phyloP scores from a whole-genome alignment of 2,113 vertebrate species.

The Hippopotamus amphibius region DNA sequence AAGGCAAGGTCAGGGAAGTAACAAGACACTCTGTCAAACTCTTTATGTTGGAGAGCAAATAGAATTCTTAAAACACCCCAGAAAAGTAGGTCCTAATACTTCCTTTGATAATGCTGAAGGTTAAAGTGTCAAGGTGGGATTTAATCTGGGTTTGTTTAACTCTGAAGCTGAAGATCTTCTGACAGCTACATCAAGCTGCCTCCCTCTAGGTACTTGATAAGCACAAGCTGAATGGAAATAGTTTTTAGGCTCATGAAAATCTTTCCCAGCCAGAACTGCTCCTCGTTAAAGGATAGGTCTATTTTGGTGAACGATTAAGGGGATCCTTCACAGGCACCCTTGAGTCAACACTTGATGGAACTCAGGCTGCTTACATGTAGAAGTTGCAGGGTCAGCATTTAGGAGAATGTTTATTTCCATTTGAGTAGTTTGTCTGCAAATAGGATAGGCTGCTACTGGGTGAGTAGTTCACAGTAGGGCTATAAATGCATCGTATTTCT shows the following conservation, averaged over 20 bases:
- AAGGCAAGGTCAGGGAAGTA: neutral
- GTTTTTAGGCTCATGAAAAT: neutral
- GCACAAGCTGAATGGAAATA: neutral
- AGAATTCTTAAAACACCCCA: neutral
- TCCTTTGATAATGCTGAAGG: neutral
- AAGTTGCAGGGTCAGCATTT: neutral
- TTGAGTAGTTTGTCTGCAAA: neutral
- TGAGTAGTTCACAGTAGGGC: neutral
- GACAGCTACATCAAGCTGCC: neutral
- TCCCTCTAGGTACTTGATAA: neutral
- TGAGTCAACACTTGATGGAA: neutral
- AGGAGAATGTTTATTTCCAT: neutral
- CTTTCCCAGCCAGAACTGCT: neutral
- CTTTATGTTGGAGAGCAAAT: neutral
- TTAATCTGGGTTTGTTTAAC: neutral
- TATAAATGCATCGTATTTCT: neutral
- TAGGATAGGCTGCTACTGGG: neutral
- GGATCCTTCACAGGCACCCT: neutral
- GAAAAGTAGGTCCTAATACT: constrained; percentile 4
- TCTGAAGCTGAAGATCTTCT: neutral
- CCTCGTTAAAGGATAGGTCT: neutral
- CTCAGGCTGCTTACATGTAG: neutral
- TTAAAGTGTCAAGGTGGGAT: neutral
- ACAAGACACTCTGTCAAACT: neutral
- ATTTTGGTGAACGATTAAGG: neutral